Percentiles rank a stretch among this genome's conserved stretches.
Evolutionary conservation across 2,113 vertebrate species (phyloP).

Genomic region (Dasyurus viverrinus): DNA sequence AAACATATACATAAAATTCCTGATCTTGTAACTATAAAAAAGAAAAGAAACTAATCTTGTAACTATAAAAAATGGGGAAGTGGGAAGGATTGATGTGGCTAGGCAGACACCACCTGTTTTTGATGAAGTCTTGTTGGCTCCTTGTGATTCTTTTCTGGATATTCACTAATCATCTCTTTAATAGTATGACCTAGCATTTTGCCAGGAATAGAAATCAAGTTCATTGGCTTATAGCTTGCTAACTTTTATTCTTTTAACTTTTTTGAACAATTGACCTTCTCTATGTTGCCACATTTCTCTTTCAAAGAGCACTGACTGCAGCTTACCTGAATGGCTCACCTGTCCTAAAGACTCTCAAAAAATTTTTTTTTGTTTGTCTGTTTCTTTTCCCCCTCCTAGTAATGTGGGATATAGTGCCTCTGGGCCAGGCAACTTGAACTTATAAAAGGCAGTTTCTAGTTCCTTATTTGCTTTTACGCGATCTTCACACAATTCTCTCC

Average conservation of each 20-base stretch:
- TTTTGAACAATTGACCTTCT: background rate
- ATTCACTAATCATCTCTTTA: background rate
- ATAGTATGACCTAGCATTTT: background rate
- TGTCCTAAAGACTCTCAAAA: background rate
- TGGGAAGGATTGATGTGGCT: background rate
- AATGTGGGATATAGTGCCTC: background rate
- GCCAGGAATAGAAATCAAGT: background rate
- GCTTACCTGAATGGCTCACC: background rate
- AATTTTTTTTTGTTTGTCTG: background rate
- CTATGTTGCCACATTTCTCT: background rate
- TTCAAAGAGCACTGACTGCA: background rate
- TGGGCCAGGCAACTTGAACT: background rate
- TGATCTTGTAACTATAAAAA: background rate
- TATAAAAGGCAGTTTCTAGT: background rate
- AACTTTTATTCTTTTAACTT: background rate
- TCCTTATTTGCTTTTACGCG: background rate
- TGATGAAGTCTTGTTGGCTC: background rate
- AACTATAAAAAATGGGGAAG: background rate
- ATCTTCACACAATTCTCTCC: background rate
- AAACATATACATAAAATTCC: background rate
- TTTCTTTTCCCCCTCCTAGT: too few species aligned
- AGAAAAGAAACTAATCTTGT: background rate
- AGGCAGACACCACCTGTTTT: background rate
- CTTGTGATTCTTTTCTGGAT: background rate
- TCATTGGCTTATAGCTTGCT: background rate